Conservation (phyloP, 1,140 invertebrate genomes). For the Ceratitis capitata region DNA sequence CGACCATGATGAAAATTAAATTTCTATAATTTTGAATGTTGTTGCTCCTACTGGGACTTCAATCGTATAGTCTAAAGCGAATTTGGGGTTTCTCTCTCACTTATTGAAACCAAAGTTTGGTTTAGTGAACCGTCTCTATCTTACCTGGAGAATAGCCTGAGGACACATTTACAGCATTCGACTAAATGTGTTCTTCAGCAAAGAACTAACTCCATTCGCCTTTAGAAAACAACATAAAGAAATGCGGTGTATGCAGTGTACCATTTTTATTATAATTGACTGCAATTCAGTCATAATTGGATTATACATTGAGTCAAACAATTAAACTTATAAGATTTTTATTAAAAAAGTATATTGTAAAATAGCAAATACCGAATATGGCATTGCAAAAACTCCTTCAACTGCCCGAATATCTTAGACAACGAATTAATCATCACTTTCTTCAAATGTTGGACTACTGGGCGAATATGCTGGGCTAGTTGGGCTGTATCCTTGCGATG, state of each 20-base stretch:
- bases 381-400: background rate
- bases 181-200: no score
- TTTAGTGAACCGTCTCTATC: no score
- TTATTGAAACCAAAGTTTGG: no score
- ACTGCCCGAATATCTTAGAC: background rate
- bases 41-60: no score
- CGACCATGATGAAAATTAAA: no score
- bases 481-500: conserved; percentile 80
- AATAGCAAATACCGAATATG: background rate
- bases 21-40: no score
- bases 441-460: conserved; percentile 61
- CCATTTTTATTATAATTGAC: background rate
- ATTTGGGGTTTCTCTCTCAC: no score
- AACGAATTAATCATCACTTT: conserved; percentile 54
- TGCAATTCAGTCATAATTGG: conserved; percentile 11
- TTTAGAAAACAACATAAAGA: no score
- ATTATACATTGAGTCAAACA: conserved; percentile 22
- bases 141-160: no score
- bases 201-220: no score
- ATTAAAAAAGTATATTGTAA: background rate
- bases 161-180: no score
- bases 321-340: background rate
- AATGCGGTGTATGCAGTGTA: background rate
- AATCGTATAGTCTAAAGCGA: no score
- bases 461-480: conserved; percentile 83